Evolutionary conservation across 2,888 invertebrate species (phyloP), one percentile per base, ranked within the genome.

Genomic region (Gandaritis pyraliata): DNA sequence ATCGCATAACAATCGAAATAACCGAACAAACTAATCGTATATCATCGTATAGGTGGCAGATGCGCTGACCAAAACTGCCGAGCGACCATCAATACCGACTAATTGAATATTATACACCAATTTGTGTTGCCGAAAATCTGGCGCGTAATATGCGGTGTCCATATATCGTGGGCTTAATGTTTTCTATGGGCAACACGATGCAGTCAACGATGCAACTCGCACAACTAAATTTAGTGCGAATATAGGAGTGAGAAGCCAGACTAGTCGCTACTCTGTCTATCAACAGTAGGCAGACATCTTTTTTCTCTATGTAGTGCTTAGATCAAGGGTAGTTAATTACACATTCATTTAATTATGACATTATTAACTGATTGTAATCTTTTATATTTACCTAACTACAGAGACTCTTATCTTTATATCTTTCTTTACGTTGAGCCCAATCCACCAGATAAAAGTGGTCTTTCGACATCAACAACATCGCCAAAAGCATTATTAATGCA

Each of bases 101-200:
- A 90, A 91, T 90, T 90, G 91, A 91, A 90, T 90, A 91, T 91
- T 88, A 90, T 89, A 88, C 88, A 83, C 82, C 90, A 88, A 90
- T 91, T 90, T 90, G 89, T 86, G 89, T 85, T 84, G 87, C 86
- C 85, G 90, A 90, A 91, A 90, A 90, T 89, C 90, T 88, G 91
- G 90, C 88, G 50, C 64, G 76, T 85, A 85, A 81, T 88, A 81
- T 90, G 90, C 87, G 91, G 90, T 88, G 72, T 78, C 88, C 83
- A 83, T 90, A 88, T 89, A 90, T 86, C 83, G 86, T 80, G 74
- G 73, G 76, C 75, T 60, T 78, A 73, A 88, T 87, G 90, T 88
- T 86, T 85, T 85, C 83, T 88, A 90, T 86, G 87, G 68, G 77
- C 82, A 43, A 39, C 59, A 78, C 77, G 83, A 81, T 82, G 82